phyloP scores from a whole-genome alignment of 2,888 invertebrate species.

The Trissoscelio sp. region DNA sequence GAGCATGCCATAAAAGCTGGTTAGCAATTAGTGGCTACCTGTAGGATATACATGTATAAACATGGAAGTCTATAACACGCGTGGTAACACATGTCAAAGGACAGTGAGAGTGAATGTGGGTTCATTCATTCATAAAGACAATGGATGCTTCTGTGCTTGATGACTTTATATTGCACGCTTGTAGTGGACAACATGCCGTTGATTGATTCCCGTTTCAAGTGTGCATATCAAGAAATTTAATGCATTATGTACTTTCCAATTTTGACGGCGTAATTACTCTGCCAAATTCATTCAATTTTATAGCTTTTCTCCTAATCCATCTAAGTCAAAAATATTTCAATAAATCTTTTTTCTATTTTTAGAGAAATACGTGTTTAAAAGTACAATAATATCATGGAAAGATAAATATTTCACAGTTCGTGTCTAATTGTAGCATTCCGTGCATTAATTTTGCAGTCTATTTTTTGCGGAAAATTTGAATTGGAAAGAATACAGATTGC shows the following conservation, averaged over 20 bases:
- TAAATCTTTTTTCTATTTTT: not conserved
- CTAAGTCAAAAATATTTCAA: not conserved
- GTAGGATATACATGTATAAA: conserved; percentile 56
- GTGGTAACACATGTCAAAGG: conserved; percentile 62
- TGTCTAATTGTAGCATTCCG: conserved; percentile 30
- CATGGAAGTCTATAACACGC: conserved; percentile 61
- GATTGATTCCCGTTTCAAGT: conserved; percentile 55
- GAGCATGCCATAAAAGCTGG: conserved; percentile 40
- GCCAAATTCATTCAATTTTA: not conserved
- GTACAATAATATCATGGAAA: conserved; percentile 16
- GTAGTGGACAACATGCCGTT: conserved; percentile 49
- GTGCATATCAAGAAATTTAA: conserved; percentile 48
- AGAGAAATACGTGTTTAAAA: conserved; percentile 32
- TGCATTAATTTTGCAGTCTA: conserved; percentile 32
- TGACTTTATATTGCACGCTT: conserved; percentile 68
- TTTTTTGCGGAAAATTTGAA: conserved; percentile 15
- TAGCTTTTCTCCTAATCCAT: not conserved
- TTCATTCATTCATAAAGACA: conserved; percentile 69
- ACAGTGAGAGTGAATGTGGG: conserved; percentile 67
- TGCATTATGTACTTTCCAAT: conserved; percentile 21
- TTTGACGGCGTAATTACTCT: conserved; percentile 10
- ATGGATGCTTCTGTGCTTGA: conserved; percentile 65
- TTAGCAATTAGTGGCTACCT: conserved; percentile 59
- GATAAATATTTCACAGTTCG: conserved; percentile 28
- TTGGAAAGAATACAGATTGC: not conserved